Conservation (phyloP, 2,888 invertebrate genomes). For the Ophion obscuratus region DNA sequence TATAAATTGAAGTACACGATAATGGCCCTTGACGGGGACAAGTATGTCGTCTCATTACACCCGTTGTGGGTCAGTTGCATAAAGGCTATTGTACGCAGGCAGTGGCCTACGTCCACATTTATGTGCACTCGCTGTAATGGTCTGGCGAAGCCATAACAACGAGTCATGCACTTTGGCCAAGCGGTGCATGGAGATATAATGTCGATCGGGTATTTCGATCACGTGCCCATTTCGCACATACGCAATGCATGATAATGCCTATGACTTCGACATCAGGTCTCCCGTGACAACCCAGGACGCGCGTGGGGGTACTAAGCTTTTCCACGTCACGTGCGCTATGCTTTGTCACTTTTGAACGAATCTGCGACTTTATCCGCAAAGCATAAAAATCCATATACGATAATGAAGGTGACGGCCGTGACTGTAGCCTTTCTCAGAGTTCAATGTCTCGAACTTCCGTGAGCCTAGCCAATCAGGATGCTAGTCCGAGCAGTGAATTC, state of each 20-base stretch:
- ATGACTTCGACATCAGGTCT: conserved; percentile 4
- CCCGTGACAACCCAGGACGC: neutral
- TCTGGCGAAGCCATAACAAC: conserved; percentile 36
- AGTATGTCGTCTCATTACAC: neutral
- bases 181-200: conserved; percentile 29
- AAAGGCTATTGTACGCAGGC: neutral
- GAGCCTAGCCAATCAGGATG: too few species aligned
- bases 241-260: conserved; percentile 40
- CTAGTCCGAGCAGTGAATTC: too few species aligned
- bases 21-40: neutral
- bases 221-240: conserved; percentile 37
- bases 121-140: conserved; percentile 30
- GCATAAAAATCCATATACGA: neutral
- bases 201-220: conserved; percentile 41
- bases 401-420: too few species aligned
- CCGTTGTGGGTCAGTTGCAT: conserved; percentile 11
- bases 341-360: neutral
- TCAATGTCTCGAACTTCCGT: too few species aligned
- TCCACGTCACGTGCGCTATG: neutral
- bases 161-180: conserved; percentile 50
- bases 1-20: neutral
- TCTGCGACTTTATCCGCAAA: neutral
- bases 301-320: neutral
- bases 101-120: neutral
- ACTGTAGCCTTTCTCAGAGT: too few species aligned